These are phyloP conservation scores for Cantharis rufa DNA, from an alignment of 2,888 invertebrate species.

Conservation along the genomic window DNA sequence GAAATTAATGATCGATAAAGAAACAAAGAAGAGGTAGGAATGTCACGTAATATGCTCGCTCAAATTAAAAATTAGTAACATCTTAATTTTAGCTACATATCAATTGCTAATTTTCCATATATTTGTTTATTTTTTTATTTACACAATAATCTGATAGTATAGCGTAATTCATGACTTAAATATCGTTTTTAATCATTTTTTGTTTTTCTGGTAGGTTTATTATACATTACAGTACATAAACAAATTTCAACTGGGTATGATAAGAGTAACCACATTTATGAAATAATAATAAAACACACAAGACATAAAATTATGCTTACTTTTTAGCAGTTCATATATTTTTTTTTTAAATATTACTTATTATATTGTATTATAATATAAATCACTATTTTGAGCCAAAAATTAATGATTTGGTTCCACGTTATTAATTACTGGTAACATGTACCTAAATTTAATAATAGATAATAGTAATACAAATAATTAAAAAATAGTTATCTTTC, in stretches of 20 bases:
- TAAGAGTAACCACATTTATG: conserved; percentile 24
- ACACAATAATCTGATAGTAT: conserved; percentile 32
- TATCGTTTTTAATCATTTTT: conserved; percentile 24
- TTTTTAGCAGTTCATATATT: conserved; percentile 31
- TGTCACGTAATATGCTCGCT: conserved; percentile 1
- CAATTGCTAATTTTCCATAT: conserved; percentile 31
- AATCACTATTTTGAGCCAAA: conserved; percentile 49
- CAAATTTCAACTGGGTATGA: conserved; percentile 12
- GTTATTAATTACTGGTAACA: conserved; percentile 39
- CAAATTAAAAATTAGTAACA: conserved; percentile 6
- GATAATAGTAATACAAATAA: conserved; percentile 11
- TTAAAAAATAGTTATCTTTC: conserved; percentile 32
- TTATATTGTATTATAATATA: conserved; percentile 26
- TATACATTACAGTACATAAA: conserved; percentile 25
- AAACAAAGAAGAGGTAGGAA: not conserved
- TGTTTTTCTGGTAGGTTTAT: conserved; percentile 30
- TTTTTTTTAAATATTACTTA: conserved; percentile 31
- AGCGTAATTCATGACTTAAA: conserved; percentile 25
- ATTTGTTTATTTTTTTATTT: conserved; percentile 31
- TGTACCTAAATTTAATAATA: conserved; percentile 33
- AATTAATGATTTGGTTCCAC: conserved; percentile 48
- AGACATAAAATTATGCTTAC: conserved; percentile 30
- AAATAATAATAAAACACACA: conserved; percentile 22
- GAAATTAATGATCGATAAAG: not conserved
- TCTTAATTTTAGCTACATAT: conserved; percentile 22